Base-by-base conservation (phyloP, 2,113 vertebrate genomes). In the Cyanocitta stelleri region DNA sequence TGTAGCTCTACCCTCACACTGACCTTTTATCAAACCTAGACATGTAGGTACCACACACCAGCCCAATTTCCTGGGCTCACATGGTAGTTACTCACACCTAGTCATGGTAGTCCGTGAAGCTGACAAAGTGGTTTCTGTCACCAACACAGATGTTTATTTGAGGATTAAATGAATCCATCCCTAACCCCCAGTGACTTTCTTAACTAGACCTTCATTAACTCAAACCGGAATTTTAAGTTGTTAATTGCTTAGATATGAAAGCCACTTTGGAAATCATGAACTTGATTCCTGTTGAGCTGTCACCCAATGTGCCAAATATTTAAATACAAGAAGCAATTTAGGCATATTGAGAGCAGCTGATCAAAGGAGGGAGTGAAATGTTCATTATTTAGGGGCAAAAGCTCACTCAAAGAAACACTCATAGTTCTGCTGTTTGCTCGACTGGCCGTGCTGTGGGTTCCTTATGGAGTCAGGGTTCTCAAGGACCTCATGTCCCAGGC, bases 341-440 rank as follows among this genome's bases (percentile, higher is more conserved):
- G 8, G 20, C 51, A 21, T 39, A 32, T 21, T 85, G 51, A 59
- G 51, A 55, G 14, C 17, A 44, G 16, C 1, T 69, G n/a, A 63
- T 48, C 19, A 41, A n/a, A 43, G 15, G 46, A 72, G 23, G 21
- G 17, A 27, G 12, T n/a, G 39, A 55, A 72, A 82, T 32, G 7
- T 82, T 20, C n/a, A 14, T 9, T 41, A 24, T 49, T 49, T 30
- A 44, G 46, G 20, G 20, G 4, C 2, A n/a, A 48, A 80, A 16
- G 4, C 44, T 85, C 11, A 5, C 32, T 73, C 43, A 52, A 13
- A 39, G 3, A 9, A 14, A 29, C 10, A 23, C 29, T 20, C 9
- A 3, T 4, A 19, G 51, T 7, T n/a, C 29, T 85, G n/a, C n/a
- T 14, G 4, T 5, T 37, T 48, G 22, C 30, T 81, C 0, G 0